A percentile compares a stretch with the other conserved stretches of the same genome.
Conservation (phyloP, 2,113 vertebrate species). For the Anolis carolinensis region DNA sequence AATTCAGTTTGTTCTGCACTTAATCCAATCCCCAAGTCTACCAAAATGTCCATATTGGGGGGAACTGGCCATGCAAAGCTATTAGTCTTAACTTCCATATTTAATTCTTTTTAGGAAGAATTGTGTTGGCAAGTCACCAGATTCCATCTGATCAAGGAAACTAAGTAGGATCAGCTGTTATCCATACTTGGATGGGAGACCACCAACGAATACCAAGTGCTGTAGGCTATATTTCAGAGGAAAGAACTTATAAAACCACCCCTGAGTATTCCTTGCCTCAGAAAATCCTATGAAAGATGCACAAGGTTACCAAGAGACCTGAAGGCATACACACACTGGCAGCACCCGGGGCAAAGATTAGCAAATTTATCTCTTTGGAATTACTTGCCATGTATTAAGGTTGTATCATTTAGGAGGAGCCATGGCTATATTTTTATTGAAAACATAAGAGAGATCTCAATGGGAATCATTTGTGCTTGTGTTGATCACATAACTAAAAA, state of each 20-base stretch:
- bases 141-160: too few species aligned
- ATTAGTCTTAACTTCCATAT: fast-evolving
- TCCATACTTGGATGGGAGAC: too few species aligned
- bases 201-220: too few species aligned
- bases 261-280: too few species aligned
- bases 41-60: background rate
- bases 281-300: too few species aligned
- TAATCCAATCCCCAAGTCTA: background rate
- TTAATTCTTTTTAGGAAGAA: background rate
- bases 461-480: background rate
- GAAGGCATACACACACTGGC: too few species aligned
- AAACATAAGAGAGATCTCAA: background rate
- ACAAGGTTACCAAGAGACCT: too few species aligned
- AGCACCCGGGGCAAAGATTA: too few species aligned
- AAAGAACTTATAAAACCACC: too few species aligned
- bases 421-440: background rate
- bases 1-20: background rate
- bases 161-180: too few species aligned
- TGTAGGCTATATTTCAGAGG: too few species aligned
- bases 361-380: background rate
- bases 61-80: background rate
- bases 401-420: background rate
- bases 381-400: background rate
- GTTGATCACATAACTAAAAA: background rate
- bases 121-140: background rate